Evolutionary conservation across 2,888 invertebrate species (phyloP).

Genomic region (Diplazon laetatorius): DNA sequence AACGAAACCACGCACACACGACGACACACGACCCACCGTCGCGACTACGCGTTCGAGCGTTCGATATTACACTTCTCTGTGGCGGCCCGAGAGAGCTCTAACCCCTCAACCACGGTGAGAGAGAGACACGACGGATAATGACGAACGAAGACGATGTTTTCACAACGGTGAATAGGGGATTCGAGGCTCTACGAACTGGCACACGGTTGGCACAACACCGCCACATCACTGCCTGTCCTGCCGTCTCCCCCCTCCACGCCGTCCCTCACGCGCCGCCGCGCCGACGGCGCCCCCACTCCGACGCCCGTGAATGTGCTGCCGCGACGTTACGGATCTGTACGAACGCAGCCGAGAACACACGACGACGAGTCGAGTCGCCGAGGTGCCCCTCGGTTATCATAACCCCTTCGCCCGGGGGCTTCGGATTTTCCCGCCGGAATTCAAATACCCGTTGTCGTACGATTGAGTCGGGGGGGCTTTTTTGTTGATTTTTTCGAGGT

Average conservation of each 20-base stretch:
- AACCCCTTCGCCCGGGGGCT: not conserved
- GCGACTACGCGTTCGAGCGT: slow-evolving; percentile 61
- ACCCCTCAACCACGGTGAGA: slow-evolving; percentile 67
- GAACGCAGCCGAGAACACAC: slow-evolving; percentile 20
- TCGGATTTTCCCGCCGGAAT: slow-evolving; percentile 38
- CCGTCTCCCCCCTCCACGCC: no score
- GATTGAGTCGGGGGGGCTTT: not conserved
- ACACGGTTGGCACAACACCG: slow-evolving; percentile 46
- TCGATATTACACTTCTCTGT: slow-evolving; percentile 67
- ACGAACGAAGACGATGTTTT: slow-evolving; percentile 72
- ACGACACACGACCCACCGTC: slow-evolving; percentile 52
- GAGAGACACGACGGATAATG: slow-evolving; percentile 64
- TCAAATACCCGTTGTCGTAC: slow-evolving; percentile 7
- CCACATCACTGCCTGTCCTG: no score
- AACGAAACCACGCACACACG: slow-evolving; percentile 54
- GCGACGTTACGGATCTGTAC: slow-evolving; percentile 47
- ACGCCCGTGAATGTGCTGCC: slow-evolving; percentile 27
- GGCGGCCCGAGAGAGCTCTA: slow-evolving; percentile 69
- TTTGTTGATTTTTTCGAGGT: not conserved
- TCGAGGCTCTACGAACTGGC: slow-evolving; percentile 32
- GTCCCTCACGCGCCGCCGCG: no score
- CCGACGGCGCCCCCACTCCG: not conserved
- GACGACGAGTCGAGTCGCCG: slow-evolving; percentile 10
- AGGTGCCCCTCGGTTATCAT: slow-evolving; percentile 15
- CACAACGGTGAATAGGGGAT: slow-evolving; percentile 75